phyloP scores from a whole-genome alignment of 37 sponge, comb jelly and placozoan species.

The Corticium candelabrum region DNA sequence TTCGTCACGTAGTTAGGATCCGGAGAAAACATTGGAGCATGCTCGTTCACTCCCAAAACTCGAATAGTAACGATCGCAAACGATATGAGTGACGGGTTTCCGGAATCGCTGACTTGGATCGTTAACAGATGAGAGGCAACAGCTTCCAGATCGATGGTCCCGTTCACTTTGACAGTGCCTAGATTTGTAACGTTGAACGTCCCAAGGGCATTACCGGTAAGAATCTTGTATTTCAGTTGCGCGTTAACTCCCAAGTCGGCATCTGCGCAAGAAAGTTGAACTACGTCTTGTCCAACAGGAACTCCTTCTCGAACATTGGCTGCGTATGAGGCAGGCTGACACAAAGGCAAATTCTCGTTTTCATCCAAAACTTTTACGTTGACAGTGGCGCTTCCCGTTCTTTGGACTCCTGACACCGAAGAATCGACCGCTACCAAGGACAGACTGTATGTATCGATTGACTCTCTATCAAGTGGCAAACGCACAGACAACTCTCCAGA shows the following conservation, averaged over 20 bases:
- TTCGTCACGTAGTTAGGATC: neutral
- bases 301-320: neutral
- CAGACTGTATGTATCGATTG: neutral
- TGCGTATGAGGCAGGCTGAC: neutral
- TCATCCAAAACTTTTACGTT: neutral
- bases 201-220: neutral
- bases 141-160: neutral
- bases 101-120: neutral
- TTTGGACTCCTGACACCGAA: neutral
- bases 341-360: neutral
- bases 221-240: neutral
- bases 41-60: neutral
- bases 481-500: constrained; percentile 27
- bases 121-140: neutral
- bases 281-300: neutral
- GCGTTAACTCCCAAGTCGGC: neutral
- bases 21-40: constrained; percentile 1
- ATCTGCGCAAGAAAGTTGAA: neutral
- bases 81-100: neutral
- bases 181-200: neutral
- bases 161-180: neutral
- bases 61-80: neutral
- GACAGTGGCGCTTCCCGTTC: neutral
- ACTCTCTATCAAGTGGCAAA: constrained; percentile 5
- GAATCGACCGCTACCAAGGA: neutral